These are phyloP conservation scores for Sebastes kiyomatsui DNA, from an alignment of 2,797 vertebrate genomes.

Conservation along the genomic window DNA sequence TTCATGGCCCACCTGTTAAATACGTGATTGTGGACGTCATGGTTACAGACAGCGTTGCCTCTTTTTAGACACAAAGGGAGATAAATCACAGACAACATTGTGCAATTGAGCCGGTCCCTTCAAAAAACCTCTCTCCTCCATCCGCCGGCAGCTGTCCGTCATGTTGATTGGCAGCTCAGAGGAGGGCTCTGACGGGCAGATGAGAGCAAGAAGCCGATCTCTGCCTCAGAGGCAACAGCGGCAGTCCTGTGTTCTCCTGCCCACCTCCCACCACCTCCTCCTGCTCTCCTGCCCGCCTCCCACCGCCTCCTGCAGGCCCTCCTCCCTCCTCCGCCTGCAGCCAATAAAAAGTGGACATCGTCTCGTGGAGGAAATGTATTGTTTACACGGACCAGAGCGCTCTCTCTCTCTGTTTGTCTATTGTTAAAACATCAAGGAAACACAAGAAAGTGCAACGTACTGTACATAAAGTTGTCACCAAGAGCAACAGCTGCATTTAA, in stretches of 20 bases:
- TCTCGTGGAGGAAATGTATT: conserved; percentile 40
- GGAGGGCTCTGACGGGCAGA: conserved; percentile 77
- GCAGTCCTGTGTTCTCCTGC: conserved; percentile 78
- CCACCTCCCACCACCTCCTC: conserved; percentile 67
- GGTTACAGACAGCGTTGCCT: neutral
- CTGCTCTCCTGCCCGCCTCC: conserved; percentile 58
- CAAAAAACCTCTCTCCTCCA: conserved; percentile 42
- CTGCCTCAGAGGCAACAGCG: conserved; percentile 81
- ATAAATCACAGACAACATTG: conserved; percentile 27
- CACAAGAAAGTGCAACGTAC: neutral
- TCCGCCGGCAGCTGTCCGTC: conserved; percentile 64
- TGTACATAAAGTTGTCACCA: conserved; percentile 5
- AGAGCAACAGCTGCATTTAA: conserved; percentile 22
- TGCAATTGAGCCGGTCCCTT: conserved; percentile 40
- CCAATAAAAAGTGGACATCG: conserved; percentile 56
- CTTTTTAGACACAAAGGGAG: conserved; percentile 23
- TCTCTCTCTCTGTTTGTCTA: neutral
- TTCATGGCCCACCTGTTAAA: conserved; percentile 1
- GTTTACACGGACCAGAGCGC: conserved; percentile 22
- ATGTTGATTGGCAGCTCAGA: conserved; percentile 75
- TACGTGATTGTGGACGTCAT: neutral
- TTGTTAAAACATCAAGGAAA: conserved; percentile 27
- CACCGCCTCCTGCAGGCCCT: conserved; percentile 46
- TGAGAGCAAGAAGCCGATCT: conserved; percentile 76
- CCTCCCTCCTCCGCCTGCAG: conserved; percentile 44